phyloP scores from a whole-genome alignment of 1,140 invertebrate species.

The Brachionus rubens region DNA sequence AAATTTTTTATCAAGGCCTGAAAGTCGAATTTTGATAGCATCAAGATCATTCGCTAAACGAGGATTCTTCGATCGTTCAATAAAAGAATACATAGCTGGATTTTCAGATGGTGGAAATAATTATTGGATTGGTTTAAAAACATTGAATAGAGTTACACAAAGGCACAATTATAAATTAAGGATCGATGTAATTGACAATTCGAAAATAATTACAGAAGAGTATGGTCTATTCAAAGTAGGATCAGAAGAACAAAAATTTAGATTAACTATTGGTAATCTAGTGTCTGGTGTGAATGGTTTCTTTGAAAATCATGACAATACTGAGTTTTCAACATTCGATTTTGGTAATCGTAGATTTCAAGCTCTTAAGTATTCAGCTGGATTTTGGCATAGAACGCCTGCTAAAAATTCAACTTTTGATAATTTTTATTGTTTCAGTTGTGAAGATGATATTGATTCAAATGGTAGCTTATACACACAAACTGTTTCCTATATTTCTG shows the following conservation, averaged over 20 bases:
- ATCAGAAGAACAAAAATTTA: not conserved
- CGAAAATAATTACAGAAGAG: not conserved
- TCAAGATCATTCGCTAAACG: slow-evolving; percentile 7
- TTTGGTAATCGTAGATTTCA: not conserved
- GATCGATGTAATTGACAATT: not conserved
- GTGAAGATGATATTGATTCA: slow-evolving; percentile 2
- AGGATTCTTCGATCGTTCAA: slow-evolving; percentile 21
- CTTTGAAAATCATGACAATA: slow-evolving; percentile 14
- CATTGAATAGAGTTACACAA: not conserved
- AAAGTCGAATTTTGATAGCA: slow-evolving; percentile 6
- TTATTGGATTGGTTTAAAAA: slow-evolving; percentile 9
- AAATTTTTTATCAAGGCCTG: not conserved
- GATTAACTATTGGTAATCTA: not conserved
- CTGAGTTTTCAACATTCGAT: slow-evolving; percentile 32
- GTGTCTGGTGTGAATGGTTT: not conserved
- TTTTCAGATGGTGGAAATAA: slow-evolving; percentile 25
- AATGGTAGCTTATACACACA: not conserved
- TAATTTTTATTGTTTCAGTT: slow-evolving; percentile 28
- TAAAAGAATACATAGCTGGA: not conserved
- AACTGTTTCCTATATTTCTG: not conserved
- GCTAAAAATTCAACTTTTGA: slow-evolving; percentile 1
- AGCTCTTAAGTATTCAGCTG: slow-evolving; percentile 6
- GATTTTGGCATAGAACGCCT: slow-evolving; percentile 17
- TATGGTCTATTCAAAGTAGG: slow-evolving; percentile 21
- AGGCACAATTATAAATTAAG: not conserved